Evolutionary conservation across 2,888 invertebrate species (phyloP).

Genomic region (Molorchus minor): DNA sequence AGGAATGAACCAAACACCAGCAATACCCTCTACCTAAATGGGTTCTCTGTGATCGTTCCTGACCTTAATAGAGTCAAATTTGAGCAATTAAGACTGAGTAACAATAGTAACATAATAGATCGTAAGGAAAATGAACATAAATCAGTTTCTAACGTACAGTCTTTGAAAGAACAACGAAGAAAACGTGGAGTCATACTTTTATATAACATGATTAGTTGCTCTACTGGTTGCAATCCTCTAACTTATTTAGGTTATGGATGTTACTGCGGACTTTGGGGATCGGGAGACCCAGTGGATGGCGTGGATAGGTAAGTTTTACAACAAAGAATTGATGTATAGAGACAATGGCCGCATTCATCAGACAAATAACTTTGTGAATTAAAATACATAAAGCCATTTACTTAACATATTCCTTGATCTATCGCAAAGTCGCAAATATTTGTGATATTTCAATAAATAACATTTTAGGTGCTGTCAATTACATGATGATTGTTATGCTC

Average conservation of each 20-base stretch:
- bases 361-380: too few relatives aligned
- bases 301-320: slow-evolving; percentile 75
- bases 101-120: too few relatives aligned
- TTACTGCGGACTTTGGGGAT: slow-evolving; percentile 88
- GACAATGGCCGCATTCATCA: too few relatives aligned
- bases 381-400: too few relatives aligned
- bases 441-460: too few relatives aligned
- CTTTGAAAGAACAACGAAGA: slow-evolving; percentile 59
- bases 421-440: too few relatives aligned
- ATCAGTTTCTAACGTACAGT: too few relatives aligned
- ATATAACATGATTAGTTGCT: slow-evolving; percentile 87
- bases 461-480: slow-evolving; percentile 78
- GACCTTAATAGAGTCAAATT: slow-evolving; percentile 3
- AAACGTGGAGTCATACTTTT: slow-evolving; percentile 82
- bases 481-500: slow-evolving; percentile 87
- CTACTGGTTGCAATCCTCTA: slow-evolving; percentile 85
- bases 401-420: too few relatives aligned
- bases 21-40: neutral
- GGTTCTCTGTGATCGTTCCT: neutral
- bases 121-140: too few relatives aligned
- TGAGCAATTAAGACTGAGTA: too few relatives aligned
- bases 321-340: neutral
- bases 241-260: slow-evolving; percentile 89
- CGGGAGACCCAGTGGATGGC: slow-evolving; percentile 80
- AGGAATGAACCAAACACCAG: slow-evolving; percentile 4